Conservation (phyloP, 2,888 invertebrate species). For the Drosophila pseudotakahashii region DNA sequence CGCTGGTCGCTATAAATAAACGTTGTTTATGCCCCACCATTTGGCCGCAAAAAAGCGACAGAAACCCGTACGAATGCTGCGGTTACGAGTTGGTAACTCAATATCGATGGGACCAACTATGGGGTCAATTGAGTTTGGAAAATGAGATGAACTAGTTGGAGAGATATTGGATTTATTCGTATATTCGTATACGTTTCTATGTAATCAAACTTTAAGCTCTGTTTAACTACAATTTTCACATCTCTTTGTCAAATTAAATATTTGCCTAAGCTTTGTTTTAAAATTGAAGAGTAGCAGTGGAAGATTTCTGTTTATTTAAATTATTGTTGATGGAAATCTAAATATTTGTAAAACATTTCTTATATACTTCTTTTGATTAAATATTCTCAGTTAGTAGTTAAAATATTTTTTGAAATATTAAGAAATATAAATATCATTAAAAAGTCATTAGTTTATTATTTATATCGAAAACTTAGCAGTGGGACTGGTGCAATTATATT, state of each 20-base stretch:
- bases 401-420: too few relatives aligned
- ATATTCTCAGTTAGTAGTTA: too few relatives aligned
- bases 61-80: constrained; percentile 42
- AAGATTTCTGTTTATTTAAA: constrained; percentile 1
- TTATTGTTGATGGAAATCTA: background rate
- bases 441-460: too few relatives aligned
- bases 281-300: background rate
- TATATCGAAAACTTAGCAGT: too few relatives aligned
- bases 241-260: constrained; percentile 14
- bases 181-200: too few relatives aligned
- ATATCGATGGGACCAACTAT: constrained; percentile 15
- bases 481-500: too few relatives aligned
- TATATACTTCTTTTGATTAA: too few relatives aligned
- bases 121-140: constrained; percentile 5
- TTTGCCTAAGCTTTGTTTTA: constrained; percentile 1
- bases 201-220: background rate
- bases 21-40: constrained; percentile 17
- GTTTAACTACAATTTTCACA: constrained; percentile 16
- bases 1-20: constrained; percentile 47
- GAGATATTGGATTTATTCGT: too few relatives aligned
- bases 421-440: too few relatives aligned
- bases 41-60: constrained; percentile 20
- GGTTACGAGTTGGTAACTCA: constrained; percentile 27
- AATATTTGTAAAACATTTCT: background rate
- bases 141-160: background rate